Base-by-base conservation (phyloP, 2,888 invertebrate species). In the Eupithecia dodoneata region DNA sequence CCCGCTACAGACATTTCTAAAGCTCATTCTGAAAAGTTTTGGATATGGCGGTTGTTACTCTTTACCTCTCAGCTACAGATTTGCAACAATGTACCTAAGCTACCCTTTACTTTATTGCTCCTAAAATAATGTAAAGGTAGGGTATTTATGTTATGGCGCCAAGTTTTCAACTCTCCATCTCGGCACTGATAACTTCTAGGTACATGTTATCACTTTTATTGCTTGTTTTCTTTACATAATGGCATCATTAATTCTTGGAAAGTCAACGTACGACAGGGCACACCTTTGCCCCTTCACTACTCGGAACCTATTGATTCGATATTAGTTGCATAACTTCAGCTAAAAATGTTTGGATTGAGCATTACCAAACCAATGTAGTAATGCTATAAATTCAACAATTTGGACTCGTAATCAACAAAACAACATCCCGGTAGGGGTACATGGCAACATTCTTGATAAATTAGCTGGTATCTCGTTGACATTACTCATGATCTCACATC, bases 401-500 rank as follows among this genome's bases (percentile, higher is more conserved):
- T 47, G 59, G 66, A 59, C 42, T 67, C 59, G 42, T 74, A 71
- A 73, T 73, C 76, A 72, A 73, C 73, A 71, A 71, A 71, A 71
- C 13, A 74, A 71, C 66, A 63, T 65, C 71, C 71, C 73, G 72
- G 74, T 65, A 63, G 55, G 67, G 41, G 52, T 42, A 63, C 72
- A 80, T 82, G 80, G 83, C 81, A 81, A 81, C 82, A 82, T 87
- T 85, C 83, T 69, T 84, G 82, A 83, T 85, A 85, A 84, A 83
- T 83, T 74, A 77, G 41, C 74, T 78, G 45, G 79, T 88, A 89
- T 89, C 88, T 88, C 82, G 81, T 85, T 87, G 88, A 88, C 88
- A 88, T 89, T 89, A 88, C 85, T 86, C 87, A 85, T 88, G 89
- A 89, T 88, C 89, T 90, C 87, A 83, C 85, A 85, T 84, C 85